Base-by-base conservation (phyloP, 2,113 vertebrate genomes). In the Sakesphorus luctuosus region DNA sequence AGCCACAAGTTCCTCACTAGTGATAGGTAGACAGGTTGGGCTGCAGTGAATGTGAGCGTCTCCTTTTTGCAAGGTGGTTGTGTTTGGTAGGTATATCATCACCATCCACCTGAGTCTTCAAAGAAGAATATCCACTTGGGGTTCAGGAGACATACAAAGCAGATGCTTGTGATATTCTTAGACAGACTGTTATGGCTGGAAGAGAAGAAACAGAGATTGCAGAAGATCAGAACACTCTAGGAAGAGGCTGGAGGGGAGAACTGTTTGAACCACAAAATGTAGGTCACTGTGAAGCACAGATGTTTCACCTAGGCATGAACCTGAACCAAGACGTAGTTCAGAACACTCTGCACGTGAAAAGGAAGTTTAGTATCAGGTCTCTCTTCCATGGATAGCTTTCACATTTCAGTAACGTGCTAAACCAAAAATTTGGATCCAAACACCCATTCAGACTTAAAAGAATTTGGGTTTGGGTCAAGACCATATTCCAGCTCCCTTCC, bases 291-390 rank as follows among this genome's bases (percentile, higher is more conserved):
- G 23, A 79, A 84, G 53, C 46, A 74, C n/a, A 83, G 29, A 33
- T 56, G 17, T 77, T 95, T 80, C 29, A 36, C 44, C 63, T 67
- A 44, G 61, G 35, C 33, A 18, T 44, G 61, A 79, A 77, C 52
- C 36, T 50, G 31, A 75, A 77, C 21, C 13, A 67, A 81, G n/a
- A 15, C 68, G 71, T 23, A 62, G 40, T 38, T 68, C 25, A 63
- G 62, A 89, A 53, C 28, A 36, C 49, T 55, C 11, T 35, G 63
- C 13, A 61, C 0, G 0, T 75, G 8, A 1, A 0, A 84, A 29
- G 19, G 6, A 90, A 87, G 33, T 86, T 88, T 55, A 65, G 21
- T 2, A 3, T 85, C 40, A 50, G 13, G 35, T 86, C 33, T 92
- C 25, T 77, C 52, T 75, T 93, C n/a, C 46, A 50, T 7, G 31